Evolutionary conservation across 2,888 invertebrate species (phyloP).

Genomic region (Ectropis crepuscularia): DNA sequence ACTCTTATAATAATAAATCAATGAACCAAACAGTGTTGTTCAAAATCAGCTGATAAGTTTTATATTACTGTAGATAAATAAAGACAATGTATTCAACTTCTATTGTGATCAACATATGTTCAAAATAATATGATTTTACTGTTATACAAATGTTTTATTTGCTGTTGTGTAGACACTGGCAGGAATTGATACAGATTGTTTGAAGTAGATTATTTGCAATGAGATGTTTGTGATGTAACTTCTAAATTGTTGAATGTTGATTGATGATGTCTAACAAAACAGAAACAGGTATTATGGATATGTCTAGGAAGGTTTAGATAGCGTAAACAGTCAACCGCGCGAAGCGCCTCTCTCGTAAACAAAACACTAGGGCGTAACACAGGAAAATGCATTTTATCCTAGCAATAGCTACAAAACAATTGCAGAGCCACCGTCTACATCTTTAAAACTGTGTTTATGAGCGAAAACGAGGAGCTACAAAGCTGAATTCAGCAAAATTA

Average conservation of each 20-base stretch:
- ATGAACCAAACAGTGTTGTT: too few species aligned
- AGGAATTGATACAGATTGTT: too few species aligned
- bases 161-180: too few species aligned
- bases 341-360: constrained; percentile 73
- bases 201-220: too few species aligned
- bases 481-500: constrained; percentile 66
- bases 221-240: too few species aligned
- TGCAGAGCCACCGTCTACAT: background rate
- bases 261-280: constrained; percentile 10
- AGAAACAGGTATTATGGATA: constrained; percentile 12
- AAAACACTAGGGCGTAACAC: constrained; percentile 69
- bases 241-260: constrained; percentile 3
- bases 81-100: too few species aligned
- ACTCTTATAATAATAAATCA: too few species aligned
- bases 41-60: too few species aligned
- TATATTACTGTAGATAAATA: too few species aligned
- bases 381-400: constrained; percentile 42
- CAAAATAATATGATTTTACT: too few species aligned
- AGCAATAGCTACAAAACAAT: constrained; percentile 37
- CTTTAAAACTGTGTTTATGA: constrained; percentile 17
- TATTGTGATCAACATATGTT: too few species aligned
- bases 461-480: constrained; percentile 48
- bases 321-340: constrained; percentile 23
- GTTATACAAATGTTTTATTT: too few species aligned
- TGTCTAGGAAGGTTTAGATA: constrained; percentile 19